Base-by-base conservation (phyloP, 2,888 invertebrate species). In the Carabus problematicus region DNA sequence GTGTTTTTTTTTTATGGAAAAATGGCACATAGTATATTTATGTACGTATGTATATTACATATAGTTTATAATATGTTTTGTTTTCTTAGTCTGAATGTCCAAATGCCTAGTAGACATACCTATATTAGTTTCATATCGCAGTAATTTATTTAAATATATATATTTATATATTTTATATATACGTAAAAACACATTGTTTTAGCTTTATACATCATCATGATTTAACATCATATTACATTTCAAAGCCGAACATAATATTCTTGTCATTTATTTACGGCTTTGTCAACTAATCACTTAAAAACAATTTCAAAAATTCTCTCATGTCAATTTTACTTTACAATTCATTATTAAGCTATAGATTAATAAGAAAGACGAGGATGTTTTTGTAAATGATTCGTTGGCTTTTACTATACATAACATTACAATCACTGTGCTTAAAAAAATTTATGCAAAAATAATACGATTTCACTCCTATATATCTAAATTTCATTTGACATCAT, bases 11-110 rank as follows among this genome's bases (percentile, higher is more conserved):
- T 79, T 78, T 69, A 69, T 69, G 69, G 78, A 82, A 82, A 82
- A 82, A 82, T 82, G 82, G 82, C 82, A 82, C 82, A 82, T 82
- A 82, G 79, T 82, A 82, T 82, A 82, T 82, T 69, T 82, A 82
- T 82, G 82, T 82, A 82, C 82, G 82, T 82, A 82, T 82, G 81
- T 82, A 82, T 82, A 81, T 82, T 82, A 82, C 82, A 82, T 82
- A 81, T 80, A 81, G 79, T 81, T 81, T 80, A 82, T 82, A 82
- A 81, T 81, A 78, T 79, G 76, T 78, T 77, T 77, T 79, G 79
- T 79, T 66, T 59, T 58, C 59, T 66, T 58, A 59, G 59, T 66
- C 47, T 69, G 56, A 69, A 62, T 69, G 69, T 69, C 69, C 69
- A 69, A 69, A 62, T 69, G 61, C 69, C 69, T 69, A 69, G 41